Conservation (phyloP, 2,888 invertebrate species). For the Pemphredon lugubris region DNA sequence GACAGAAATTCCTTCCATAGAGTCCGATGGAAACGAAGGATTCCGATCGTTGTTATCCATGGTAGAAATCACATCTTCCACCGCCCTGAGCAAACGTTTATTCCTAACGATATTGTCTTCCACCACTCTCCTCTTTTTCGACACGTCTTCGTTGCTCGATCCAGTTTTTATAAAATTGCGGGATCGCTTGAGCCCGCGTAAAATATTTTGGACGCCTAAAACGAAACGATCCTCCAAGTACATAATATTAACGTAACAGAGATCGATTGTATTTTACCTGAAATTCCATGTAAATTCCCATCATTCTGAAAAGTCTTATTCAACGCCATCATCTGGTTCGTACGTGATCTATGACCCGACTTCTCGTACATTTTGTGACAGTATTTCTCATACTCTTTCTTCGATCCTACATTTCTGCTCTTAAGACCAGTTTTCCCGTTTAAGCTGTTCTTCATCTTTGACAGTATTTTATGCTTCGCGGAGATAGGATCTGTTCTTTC, state of each 20-base stretch:
- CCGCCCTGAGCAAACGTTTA: constrained; percentile 39
- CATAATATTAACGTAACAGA: no score
- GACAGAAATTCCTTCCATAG: not conserved
- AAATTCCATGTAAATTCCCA: not conserved
- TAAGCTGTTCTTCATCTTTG: not conserved
- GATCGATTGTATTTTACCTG: no score
- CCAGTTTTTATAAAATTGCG: not conserved
- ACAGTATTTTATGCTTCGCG: not conserved
- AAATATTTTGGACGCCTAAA: not conserved
- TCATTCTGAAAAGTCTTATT: not conserved
- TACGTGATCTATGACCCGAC: not conserved
- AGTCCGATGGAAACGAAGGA: not conserved
- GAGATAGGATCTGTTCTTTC: not conserved
- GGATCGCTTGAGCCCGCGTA: not conserved
- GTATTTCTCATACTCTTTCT: not conserved
- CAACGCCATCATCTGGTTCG: not conserved
- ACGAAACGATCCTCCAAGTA: no score
- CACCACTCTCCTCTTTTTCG: not conserved
- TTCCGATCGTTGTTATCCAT: constrained; percentile 18
- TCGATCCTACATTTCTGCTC: not conserved
- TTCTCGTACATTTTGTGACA: not conserved
- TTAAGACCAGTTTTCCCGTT: not conserved
- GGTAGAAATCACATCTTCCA: constrained; percentile 45
- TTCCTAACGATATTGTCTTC: constrained; percentile 42
- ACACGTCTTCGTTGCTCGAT: not conserved